Conservation (phyloP, 2,888 invertebrate species). For the Nomada lathburiana region DNA sequence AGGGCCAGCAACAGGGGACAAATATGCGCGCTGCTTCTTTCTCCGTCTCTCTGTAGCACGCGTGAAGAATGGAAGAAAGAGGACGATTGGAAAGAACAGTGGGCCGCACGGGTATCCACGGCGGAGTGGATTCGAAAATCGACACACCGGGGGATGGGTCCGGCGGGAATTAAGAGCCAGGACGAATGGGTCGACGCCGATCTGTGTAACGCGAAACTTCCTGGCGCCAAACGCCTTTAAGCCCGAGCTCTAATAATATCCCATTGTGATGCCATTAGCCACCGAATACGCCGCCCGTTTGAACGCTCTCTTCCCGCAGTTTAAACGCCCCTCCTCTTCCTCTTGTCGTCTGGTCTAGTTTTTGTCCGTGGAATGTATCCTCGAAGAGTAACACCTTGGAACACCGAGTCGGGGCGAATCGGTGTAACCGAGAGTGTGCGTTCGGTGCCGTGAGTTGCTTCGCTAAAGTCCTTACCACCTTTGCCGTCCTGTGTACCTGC, state of each 20-base stretch:
- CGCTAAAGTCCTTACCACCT: constrained; percentile 22
- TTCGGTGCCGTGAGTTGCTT: neutral
- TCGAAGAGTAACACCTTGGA: constrained; percentile 28
- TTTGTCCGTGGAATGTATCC: neutral
- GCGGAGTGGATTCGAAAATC: constrained; percentile 33
- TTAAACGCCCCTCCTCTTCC: neutral
- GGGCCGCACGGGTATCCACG: constrained; percentile 11
- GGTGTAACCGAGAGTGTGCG: neutral
- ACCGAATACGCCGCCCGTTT: constrained; percentile 72
- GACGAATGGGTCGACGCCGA: constrained; percentile 49
- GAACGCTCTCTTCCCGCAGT: constrained; percentile 7
- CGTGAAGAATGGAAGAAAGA: neutral
- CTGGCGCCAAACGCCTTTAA: constrained; percentile 80
- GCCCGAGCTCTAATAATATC: constrained; percentile 81
- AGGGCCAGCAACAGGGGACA: constrained; percentile 45
- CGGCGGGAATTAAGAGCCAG: constrained; percentile 59
- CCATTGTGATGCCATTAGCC: constrained; percentile 83
- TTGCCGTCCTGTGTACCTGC: neutral
- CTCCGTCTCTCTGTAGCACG: neutral
- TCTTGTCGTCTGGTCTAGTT: neutral
- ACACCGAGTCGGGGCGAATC: constrained; percentile 17
- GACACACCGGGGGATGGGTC: constrained; percentile 45
- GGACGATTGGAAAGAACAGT: neutral
- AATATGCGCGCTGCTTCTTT: constrained; percentile 7
- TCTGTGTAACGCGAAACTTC: constrained; percentile 81